Evolutionary conservation across 2,888 invertebrate species (phyloP).

Genomic region (Papilio gigon): DNA sequence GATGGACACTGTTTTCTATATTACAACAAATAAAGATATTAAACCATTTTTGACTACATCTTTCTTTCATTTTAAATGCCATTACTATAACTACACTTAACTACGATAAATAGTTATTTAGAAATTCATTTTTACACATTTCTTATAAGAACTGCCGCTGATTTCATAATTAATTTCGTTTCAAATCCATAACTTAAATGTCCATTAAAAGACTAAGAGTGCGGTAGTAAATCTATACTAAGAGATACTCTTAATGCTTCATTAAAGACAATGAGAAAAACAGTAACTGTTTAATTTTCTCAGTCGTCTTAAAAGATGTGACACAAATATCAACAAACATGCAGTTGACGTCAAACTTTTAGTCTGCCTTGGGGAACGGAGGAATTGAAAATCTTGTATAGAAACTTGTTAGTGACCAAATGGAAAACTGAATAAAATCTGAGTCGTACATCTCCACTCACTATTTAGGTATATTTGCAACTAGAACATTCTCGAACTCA

Average conservation of each 20-base stretch:
- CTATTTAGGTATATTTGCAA: background rate
- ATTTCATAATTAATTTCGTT: too few relatives aligned
- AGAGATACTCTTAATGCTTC: too few relatives aligned
- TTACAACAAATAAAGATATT: background rate
- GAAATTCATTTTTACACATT: too few relatives aligned
- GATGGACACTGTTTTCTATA: background rate
- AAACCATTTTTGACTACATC: background rate
- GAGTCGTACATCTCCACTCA: background rate
- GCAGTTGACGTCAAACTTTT: background rate
- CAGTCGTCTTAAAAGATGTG: background rate
- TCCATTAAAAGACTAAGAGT: too few relatives aligned
- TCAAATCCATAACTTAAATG: too few relatives aligned
- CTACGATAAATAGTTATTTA: too few relatives aligned
- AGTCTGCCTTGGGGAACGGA: background rate
- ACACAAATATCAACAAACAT: conserved; percentile 2
- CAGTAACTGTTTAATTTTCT: background rate
- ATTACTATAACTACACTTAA: background rate
- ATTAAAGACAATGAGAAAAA: background rate
- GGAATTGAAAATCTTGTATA: background rate
- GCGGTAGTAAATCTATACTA: too few relatives aligned
- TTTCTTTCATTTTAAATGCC: background rate
- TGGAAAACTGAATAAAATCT: background rate
- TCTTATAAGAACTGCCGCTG: too few relatives aligned
- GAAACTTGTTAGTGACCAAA: background rate
- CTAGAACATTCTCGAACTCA: background rate